These are phyloP conservation scores for Epirrhoe alternata DNA, from an alignment of 2,888 invertebrate genomes.

Conservation along the genomic window DNA sequence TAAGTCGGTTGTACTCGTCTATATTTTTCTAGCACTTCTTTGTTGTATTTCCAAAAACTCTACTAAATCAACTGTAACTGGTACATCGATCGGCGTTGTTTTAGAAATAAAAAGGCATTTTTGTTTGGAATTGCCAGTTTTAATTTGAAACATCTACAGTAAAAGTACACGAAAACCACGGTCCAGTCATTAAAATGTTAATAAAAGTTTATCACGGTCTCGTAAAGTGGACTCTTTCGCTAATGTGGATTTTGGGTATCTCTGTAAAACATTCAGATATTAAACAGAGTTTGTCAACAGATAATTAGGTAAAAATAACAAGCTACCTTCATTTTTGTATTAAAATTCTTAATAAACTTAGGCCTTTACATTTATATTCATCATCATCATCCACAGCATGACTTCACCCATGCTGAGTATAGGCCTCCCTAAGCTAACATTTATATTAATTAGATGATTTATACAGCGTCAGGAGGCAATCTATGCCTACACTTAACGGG, in stretches of 20 bases:
- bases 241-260: constrained; percentile 14
- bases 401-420: too few species aligned
- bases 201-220: constrained; percentile 36
- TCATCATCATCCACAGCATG: too few species aligned
- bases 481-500: too few species aligned
- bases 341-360: too few species aligned
- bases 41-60: constrained; percentile 1
- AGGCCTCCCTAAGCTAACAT: too few species aligned
- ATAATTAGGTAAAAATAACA: not conserved
- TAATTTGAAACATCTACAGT: constrained; percentile 23
- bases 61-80: constrained; percentile 13
- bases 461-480: too few species aligned
- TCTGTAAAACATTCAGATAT: constrained; percentile 16
- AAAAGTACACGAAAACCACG: constrained; percentile 19
- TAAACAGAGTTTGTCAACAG: not conserved
- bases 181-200: constrained; percentile 30
- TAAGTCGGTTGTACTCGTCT: constrained; percentile 48
- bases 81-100: constrained; percentile 20
- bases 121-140: constrained; percentile 12
- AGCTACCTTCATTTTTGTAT: not conserved
- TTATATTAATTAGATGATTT: too few species aligned
- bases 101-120: constrained; percentile 29
- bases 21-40: constrained; percentile 36
- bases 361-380: too few species aligned
- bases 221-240: constrained; percentile 23